These are phyloP conservation scores for Halesus radiatus DNA, from an alignment of 1,140 invertebrate genomes.

Conservation along the genomic window DNA sequence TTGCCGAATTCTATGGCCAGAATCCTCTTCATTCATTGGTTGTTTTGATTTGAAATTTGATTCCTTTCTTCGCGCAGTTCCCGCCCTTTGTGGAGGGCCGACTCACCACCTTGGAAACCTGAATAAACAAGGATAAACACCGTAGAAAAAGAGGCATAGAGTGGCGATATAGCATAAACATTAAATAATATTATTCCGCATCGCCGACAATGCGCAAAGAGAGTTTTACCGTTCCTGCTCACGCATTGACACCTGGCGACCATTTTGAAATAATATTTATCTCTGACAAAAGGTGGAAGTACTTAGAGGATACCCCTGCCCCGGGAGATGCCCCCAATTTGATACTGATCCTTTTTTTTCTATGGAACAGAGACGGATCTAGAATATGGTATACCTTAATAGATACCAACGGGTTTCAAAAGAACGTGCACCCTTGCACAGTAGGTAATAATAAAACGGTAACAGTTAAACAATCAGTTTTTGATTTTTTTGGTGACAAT, in stretches of 20 bases:
- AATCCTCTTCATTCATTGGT: conserved; percentile 24
- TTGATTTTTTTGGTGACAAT: too few relatives aligned
- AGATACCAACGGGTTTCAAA: not conserved
- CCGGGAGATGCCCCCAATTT: not conserved
- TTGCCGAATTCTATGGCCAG: not conserved
- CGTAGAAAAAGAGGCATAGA: too few relatives aligned
- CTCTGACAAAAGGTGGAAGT: not conserved
- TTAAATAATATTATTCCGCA: not conserved
- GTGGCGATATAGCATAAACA: too few relatives aligned
- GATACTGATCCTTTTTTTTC: not conserved
- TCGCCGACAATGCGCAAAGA: conserved; percentile 2
- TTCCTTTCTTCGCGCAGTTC: not conserved
- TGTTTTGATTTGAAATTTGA: conserved; percentile 22
- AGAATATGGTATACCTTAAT: too few relatives aligned
- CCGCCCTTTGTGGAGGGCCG: conserved; percentile 8
- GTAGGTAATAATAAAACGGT: too few relatives aligned
- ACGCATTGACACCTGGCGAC: conserved; percentile 24
- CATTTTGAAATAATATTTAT: conserved; percentile 24
- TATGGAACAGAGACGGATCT: not conserved
- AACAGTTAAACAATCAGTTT: too few relatives aligned
- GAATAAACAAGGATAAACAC: not conserved
- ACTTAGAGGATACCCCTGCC: not conserved
- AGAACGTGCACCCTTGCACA: too few relatives aligned
- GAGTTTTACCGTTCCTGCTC: not conserved
- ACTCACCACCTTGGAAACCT: conserved; percentile 1